A percentile compares a stretch with the other conserved stretches of the same genome.
Evolutionary conservation across 2,113 vertebrate genomes (phyloP).

Genomic region (Erythrolamprus reginae): DNA sequence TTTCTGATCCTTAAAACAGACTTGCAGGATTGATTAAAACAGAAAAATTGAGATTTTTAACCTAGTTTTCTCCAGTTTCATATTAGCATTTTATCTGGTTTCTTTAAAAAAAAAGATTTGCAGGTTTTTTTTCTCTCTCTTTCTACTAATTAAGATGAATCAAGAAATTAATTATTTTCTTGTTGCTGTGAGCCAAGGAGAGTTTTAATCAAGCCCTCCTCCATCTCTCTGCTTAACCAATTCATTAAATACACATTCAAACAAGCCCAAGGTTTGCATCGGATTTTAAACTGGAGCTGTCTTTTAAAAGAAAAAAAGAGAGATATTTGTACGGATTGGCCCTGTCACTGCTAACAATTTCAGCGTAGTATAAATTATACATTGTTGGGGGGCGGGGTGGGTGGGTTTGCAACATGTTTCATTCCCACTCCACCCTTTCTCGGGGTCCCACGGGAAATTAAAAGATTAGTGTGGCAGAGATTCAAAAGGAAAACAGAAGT

Average conservation of each 20-base stretch:
- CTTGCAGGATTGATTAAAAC: neutral
- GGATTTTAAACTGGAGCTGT: neutral
- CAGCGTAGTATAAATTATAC: neutral
- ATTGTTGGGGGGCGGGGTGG: too few species aligned
- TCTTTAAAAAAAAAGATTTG: neutral
- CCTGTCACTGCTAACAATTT: neutral
- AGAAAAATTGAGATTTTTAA: neutral
- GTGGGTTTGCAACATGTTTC: neutral
- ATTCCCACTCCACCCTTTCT: too few species aligned
- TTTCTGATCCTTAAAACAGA: neutral
- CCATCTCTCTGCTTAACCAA: neutral
- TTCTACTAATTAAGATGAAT: neutral
- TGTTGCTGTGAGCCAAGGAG: neutral
- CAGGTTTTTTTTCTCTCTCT: neutral
- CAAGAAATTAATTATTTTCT: neutral
- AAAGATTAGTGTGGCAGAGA: neutral
- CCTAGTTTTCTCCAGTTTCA: neutral
- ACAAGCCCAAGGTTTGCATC: neutral
- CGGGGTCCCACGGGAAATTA: neutral
- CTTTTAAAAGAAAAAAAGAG: neutral
- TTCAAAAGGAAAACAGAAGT: neutral
- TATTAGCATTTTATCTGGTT: neutral
- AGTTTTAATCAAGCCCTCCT: neutral
- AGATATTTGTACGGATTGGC: too few species aligned
- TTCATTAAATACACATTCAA: neutral